Percentiles rank a stretch among this genome's conserved stretches.
Evolutionary conservation across 2,888 invertebrate species (phyloP).

Genomic region (Arge pagana): DNA sequence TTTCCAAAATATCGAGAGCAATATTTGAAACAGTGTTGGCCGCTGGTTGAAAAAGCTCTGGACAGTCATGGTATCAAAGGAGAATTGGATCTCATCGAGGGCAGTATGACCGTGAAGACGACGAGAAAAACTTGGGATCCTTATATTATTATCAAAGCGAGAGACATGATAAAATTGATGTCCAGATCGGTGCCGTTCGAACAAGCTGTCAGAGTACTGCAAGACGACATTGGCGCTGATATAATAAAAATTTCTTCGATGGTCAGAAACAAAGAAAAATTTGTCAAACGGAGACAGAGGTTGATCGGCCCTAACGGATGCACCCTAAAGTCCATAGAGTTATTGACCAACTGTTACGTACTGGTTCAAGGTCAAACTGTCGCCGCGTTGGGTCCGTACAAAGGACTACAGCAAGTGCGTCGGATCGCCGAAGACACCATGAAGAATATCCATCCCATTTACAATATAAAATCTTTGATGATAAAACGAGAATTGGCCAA

Average conservation of each 20-base stretch:
- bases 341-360: slow-evolving; percentile 95
- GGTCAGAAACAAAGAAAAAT: slow-evolving; percentile 89
- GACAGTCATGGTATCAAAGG: slow-evolving; percentile 79
- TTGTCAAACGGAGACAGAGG: slow-evolving; percentile 91
- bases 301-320: slow-evolving; percentile 98
- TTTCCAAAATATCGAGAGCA: slow-evolving; percentile 98
- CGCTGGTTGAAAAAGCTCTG: slow-evolving; percentile 85
- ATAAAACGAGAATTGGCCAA: slow-evolving; percentile 94
- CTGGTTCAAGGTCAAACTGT: slow-evolving; percentile 98
- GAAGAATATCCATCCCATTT: slow-evolving; percentile 98
- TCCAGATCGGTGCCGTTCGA: slow-evolving; percentile 96
- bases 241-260: slow-evolving; percentile 94
- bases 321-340: slow-evolving; percentile 94
- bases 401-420: slow-evolving; percentile 79
- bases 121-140: slow-evolving; percentile 99
- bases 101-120: slow-evolving; percentile 93
- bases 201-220: slow-evolving; percentile 84
- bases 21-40: slow-evolving; percentile 94
- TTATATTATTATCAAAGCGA: slow-evolving; percentile 92
- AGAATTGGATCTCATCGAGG: slow-evolving; percentile 90
- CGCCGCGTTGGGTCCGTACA: slow-evolving; percentile 93
- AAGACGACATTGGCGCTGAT: slow-evolving; percentile 92
- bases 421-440: slow-evolving; percentile 95
- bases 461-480: slow-evolving; percentile 96
- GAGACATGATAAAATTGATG: slow-evolving; percentile 93